Evolutionary conservation across 2,113 vertebrate genomes (phyloP), one percentile per base, ranked within the genome.

Genomic region (Scortum barcoo): DNA sequence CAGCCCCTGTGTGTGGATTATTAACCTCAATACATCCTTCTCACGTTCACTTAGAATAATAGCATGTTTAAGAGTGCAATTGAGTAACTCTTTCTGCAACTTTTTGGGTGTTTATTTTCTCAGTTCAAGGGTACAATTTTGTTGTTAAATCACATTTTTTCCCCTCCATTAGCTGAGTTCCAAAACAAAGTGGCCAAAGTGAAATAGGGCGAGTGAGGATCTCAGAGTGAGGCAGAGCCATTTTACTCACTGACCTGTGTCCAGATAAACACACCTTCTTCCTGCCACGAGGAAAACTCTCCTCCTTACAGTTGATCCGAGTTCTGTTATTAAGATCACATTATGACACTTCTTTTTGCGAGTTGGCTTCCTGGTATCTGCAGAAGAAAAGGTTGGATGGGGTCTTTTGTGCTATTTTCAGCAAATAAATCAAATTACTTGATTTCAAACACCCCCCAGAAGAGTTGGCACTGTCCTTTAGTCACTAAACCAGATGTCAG

Each of bases 401-500:
- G 28, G 12, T 50, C 20, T 50, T 44, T 14, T 72, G 24, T 60
- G 67, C 22, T 60, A 58, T 62, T 48, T 53, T 75, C 48, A 42
- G 83, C 38, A 63, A 36, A 61, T 22, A 79, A 78, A 87, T 75
- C 42, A 61, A 10, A 66, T 79, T 17, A 68, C 54, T 74, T 24
- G 2, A 73, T 78, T 71, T 83, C 12, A 84, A 66, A 81, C 16
- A 54, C 36, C 24, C 79, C 80, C 70, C 72, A 42, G 67, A 78
- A 44, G 75, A 76, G 44, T 53, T 60, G 51, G 9, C 17, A 68
- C 44, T 42, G 56, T 54, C 72, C 72, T 83, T 76, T 44, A 81
- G 48, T 85, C 62, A 50, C 72, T 89, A 71, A 91, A 88, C 74
- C 71, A 86, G 66, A 87, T 44, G 63, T 76, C 56, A 19, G 46